A percentile compares a stretch with the other conserved stretches of the same genome.
Conservation (phyloP, 2,113 vertebrate genomes). For the Tapirus terrestris region DNA sequence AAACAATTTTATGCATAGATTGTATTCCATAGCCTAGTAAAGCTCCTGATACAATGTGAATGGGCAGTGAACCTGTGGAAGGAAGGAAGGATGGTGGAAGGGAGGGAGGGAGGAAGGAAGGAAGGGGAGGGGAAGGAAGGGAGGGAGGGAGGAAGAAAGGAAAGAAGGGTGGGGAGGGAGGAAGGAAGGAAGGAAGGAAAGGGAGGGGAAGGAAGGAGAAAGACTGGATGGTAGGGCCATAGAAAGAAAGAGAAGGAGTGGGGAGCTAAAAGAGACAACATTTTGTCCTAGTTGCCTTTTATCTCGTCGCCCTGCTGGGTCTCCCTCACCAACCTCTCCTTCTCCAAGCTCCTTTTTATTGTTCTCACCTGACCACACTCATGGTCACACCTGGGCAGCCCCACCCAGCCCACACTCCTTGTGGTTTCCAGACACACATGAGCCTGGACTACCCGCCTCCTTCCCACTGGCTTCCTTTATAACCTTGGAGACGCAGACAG, state of each 20-base stretch:
- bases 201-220: slow-evolving; percentile 45
- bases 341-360: neutral
- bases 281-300: neutral
- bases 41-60: neutral
- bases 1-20: neutral
- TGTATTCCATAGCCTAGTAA: neutral
- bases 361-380: neutral
- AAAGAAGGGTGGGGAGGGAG: neutral
- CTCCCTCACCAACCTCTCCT: neutral
- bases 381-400: neutral
- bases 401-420: neutral
- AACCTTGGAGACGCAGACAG: neutral
- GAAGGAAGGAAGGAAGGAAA: neutral
- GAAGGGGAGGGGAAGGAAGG: slow-evolving; percentile 20
- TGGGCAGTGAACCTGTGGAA: neutral
- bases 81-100: neutral
- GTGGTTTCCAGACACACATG: neutral
- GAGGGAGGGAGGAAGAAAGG: neutral
- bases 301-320: neutral
- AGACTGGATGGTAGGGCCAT: slow-evolving; percentile 22
- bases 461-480: neutral
- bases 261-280: neutral
- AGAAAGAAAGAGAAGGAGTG: neutral
- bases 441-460: too few relatives aligned
- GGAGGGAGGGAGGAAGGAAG: slow-evolving; percentile 34